Conservation (phyloP, 1,140 invertebrate species). For the Pollicipes pollicipes region DNA sequence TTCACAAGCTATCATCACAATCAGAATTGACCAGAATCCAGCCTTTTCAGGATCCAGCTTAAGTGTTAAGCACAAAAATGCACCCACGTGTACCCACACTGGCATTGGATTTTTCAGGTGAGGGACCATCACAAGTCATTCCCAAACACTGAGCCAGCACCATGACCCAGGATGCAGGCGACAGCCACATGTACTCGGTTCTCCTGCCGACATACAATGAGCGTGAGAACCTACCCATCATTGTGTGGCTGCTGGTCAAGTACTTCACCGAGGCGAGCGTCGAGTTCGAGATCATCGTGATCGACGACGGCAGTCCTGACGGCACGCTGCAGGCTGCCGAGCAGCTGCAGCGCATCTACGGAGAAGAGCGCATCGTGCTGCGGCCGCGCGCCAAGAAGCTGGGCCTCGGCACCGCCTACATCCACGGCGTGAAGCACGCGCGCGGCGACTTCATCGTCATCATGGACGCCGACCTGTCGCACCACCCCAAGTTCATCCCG, state of each 20-base stretch:
- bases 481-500: constrained; percentile 91
- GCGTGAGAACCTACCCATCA: constrained; percentile 90
- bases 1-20: too few species aligned
- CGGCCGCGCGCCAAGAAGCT: constrained; percentile 81
- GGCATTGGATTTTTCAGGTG: too few species aligned
- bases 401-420: constrained; percentile 92
- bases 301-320: constrained; percentile 98
- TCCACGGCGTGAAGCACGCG: constrained; percentile 92
- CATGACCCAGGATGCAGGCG: background rate
- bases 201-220: constrained; percentile 97
- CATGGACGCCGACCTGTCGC: constrained; percentile 93
- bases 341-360: constrained; percentile 81
- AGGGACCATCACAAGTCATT: too few species aligned
- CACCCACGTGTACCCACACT: too few species aligned
- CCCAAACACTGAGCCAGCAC: background rate
- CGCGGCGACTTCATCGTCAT: constrained; percentile 94
- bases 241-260: constrained; percentile 89
- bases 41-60: too few species aligned
- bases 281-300: constrained; percentile 87
- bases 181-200: constrained; percentile 90
- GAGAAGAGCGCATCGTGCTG: constrained; percentile 68
- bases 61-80: too few species aligned
- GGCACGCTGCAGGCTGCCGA: constrained; percentile 86
- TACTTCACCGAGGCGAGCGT: constrained; percentile 63
- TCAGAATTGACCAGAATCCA: too few species aligned